Percentiles rank a stretch among this genome's conserved stretches.
Conservation (phyloP, 2,888 invertebrate species). For the Rhamnusium bicolor region DNA sequence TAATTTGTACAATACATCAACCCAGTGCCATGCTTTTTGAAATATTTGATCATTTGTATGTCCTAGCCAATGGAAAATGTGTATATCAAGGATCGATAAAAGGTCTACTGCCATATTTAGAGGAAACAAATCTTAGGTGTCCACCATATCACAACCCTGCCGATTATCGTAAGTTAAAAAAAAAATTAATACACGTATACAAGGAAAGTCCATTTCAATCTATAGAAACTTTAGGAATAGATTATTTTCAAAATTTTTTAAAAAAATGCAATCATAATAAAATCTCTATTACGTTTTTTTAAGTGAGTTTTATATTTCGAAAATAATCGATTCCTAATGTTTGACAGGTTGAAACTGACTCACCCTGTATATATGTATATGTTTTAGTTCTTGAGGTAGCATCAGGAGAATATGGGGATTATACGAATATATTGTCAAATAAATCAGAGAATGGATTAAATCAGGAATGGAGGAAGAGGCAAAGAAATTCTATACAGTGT, state of each 20-base stretch:
- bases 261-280: too few species aligned
- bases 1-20: constrained; percentile 93
- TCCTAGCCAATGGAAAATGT: constrained; percentile 85
- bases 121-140: constrained; percentile 81
- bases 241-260: too few species aligned
- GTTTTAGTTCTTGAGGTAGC: constrained; percentile 85
- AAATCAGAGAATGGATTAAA: constrained; percentile 78
- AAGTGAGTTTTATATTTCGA: too few species aligned
- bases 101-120: constrained; percentile 84
- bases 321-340: too few species aligned
- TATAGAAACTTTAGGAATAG: too few species aligned
- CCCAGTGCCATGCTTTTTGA: constrained; percentile 89
- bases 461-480: constrained; percentile 72
- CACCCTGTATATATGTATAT: background rate
- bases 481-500: constrained; percentile 67
- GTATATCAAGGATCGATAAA: constrained; percentile 86
- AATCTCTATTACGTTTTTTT: too few species aligned
- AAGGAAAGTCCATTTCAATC: too few species aligned
- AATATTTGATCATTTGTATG: constrained; percentile 92
- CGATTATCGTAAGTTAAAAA: constrained; percentile 62
- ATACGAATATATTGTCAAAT: constrained; percentile 72
- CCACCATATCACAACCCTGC: constrained; percentile 94
- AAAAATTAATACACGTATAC: too few species aligned
- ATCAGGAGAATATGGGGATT: constrained; percentile 82
- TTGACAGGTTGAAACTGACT: background rate